A percentile compares a stretch with the other conserved stretches of the same genome.
Conservation (phyloP, 2,888 invertebrate genomes). For the Palloptera scutellata region DNA sequence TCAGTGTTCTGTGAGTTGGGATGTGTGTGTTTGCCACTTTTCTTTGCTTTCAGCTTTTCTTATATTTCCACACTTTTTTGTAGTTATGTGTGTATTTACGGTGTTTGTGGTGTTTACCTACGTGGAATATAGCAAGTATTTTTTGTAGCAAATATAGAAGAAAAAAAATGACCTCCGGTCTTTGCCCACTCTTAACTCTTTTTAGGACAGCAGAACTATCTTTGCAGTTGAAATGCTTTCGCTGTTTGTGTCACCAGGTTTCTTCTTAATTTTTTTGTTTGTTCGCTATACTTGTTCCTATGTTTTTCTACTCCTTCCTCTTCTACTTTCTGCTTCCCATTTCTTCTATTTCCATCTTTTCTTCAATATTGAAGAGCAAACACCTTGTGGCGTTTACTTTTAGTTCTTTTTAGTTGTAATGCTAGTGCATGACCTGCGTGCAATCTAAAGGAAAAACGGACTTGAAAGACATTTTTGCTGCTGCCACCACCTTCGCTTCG, state of each 20-base stretch:
- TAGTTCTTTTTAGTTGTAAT: too few relatives aligned
- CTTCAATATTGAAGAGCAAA: slow-evolving; percentile 34
- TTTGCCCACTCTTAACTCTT: too few relatives aligned
- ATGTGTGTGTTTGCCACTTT: too few relatives aligned
- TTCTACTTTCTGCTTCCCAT: slow-evolving; percentile 4
- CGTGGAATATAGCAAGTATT: too few relatives aligned
- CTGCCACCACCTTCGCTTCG: slow-evolving; percentile 1
- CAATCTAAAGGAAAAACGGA: neutral
- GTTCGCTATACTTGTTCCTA: slow-evolving; percentile 22
- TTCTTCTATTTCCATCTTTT: slow-evolving; percentile 14
- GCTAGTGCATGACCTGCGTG: slow-evolving; percentile 1
- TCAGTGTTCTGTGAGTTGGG: too few relatives aligned
- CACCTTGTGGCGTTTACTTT: slow-evolving; percentile 37
- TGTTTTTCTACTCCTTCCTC: slow-evolving; percentile 10
- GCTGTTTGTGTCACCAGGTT: neutral
- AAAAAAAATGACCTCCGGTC: too few relatives aligned
- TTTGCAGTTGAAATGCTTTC: neutral
- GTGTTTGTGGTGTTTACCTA: too few relatives aligned
- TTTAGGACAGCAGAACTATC: neutral
- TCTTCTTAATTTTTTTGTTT: too few relatives aligned
- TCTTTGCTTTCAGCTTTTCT: neutral
- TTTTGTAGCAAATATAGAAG: too few relatives aligned
- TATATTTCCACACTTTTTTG: too few relatives aligned
- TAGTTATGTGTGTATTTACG: too few relatives aligned
- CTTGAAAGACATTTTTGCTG: slow-evolving; percentile 18